Conservation (phyloP, 2,797 vertebrate genomes). For the Ispidina lecontei region DNA sequence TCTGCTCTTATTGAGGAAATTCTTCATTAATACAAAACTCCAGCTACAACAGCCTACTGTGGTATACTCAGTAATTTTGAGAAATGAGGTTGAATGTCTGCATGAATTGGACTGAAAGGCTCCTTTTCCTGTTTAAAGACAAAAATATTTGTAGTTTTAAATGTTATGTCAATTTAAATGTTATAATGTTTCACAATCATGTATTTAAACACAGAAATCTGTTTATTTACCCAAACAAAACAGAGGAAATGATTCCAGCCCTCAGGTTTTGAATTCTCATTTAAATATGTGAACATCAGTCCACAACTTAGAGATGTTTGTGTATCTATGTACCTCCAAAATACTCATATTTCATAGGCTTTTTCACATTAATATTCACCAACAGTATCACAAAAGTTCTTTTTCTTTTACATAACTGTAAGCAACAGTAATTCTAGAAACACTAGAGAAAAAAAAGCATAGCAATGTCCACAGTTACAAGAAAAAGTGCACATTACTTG, state of each 20-base stretch:
- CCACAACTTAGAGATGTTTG: slow-evolving; percentile 81
- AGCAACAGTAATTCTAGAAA: slow-evolving; percentile 88
- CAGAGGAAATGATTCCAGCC: slow-evolving; percentile 85
- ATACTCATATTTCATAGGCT: slow-evolving; percentile 87
- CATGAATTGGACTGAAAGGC: background rate
- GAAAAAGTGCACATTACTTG: slow-evolving; percentile 89
- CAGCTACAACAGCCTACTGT: background rate
- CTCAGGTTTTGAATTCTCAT: slow-evolving; percentile 81
- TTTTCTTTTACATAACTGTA: slow-evolving; percentile 82
- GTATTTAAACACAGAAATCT: slow-evolving; percentile 85
- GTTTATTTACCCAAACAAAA: slow-evolving; percentile 88
- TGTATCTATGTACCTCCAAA: slow-evolving; percentile 85
- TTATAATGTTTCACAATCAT: slow-evolving; percentile 70
- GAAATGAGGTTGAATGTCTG: background rate
- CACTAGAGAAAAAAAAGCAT: slow-evolving; percentile 88
- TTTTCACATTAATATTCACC: slow-evolving; percentile 89
- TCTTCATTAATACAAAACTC: background rate
- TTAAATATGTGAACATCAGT: slow-evolving; percentile 84
- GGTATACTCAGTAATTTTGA: background rate
- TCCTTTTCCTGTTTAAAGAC: background rate
- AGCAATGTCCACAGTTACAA: slow-evolving; percentile 88
- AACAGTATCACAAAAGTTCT: slow-evolving; percentile 89
- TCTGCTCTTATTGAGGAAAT: background rate
- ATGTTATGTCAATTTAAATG: background rate
- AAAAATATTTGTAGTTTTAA: background rate